Evolutionary conservation across 1,140 invertebrate genomes (phyloP), one percentile per base, ranked within the genome.

Genomic region (Elysia chlorotica): DNA sequence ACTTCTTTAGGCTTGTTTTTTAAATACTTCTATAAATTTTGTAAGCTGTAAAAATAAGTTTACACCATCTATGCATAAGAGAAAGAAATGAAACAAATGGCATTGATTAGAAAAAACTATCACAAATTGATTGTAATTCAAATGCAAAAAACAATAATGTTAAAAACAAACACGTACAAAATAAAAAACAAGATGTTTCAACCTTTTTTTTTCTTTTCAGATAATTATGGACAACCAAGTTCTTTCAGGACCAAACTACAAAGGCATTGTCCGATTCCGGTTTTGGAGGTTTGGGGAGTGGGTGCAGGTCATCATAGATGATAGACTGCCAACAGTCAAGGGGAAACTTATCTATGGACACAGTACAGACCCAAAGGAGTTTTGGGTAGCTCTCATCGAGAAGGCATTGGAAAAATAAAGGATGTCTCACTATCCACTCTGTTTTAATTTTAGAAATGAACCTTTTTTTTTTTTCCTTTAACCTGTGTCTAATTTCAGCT

Each of bases 371-470:
- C 77, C 80, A 1, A 76, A 95, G 77, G 89, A 90, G 75, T 99
- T 99, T 87, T 99, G 98, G 98, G 96, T 95, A 83, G 96, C 97
- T 0, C 89, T 99, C 19, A 87, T 99, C 30, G 98, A 99, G 85
- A 99, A 99, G 89, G 98, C 97, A 0, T 84, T 82, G 76, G 83
- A 17, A 17, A 17, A 65, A 17, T 33, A 14, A 6, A 17, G 31
- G 33, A 6, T 65, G 5, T n/a, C n/a, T n/a, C n/a, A n/a, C n/a
- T n/a, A n/a, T n/a, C n/a, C n/a, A n/a, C n/a, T n/a, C n/a, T n/a
- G n/a, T n/a, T n/a, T n/a, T n/a, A n/a, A n/a, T n/a, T n/a, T n/a
- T n/a, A n/a, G n/a, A n/a, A 65, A 36, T 65, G 6, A 10, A 59
- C 57, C 57, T 48, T 53, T 23, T 25, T 0, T 25, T 36, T n/a